Conservation (phyloP, 2,888 invertebrate species). For the Anarsia innoxiella region DNA sequence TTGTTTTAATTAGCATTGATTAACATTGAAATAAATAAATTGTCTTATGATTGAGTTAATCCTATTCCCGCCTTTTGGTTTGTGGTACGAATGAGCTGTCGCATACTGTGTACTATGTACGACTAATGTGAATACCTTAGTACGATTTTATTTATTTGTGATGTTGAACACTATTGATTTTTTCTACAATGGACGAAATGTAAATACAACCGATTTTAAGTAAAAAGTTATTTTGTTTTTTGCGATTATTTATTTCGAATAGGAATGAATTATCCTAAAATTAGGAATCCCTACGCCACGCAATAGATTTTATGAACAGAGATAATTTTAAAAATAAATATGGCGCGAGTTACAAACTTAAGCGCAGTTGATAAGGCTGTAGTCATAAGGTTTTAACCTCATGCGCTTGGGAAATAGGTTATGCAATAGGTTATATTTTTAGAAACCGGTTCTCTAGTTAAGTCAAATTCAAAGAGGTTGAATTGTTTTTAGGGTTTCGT, state of each 20-base stretch:
- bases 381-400: no score
- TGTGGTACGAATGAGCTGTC: slow-evolving; percentile 64
- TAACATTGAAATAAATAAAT: slow-evolving; percentile 56
- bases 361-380: slow-evolving; percentile 27
- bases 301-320: slow-evolving; percentile 22
- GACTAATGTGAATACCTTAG: slow-evolving; percentile 70
- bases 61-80: slow-evolving; percentile 65
- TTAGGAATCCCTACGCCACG: slow-evolving; percentile 14
- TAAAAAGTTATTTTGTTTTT: slow-evolving; percentile 73
- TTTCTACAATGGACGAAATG: slow-evolving; percentile 74
- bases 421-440: no score
- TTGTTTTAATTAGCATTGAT: slow-evolving; percentile 44
- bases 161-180: slow-evolving; percentile 74
- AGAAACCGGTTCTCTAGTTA: no score
- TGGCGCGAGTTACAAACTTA: slow-evolving; percentile 29
- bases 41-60: slow-evolving; percentile 49
- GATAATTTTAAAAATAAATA: slow-evolving; percentile 43
- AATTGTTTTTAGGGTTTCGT: no score
- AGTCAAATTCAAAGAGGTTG: no score
- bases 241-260: slow-evolving; percentile 66
- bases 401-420: no score
- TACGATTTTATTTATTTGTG: slow-evolving; percentile 75
- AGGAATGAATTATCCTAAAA: slow-evolving; percentile 19
- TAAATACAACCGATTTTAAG: slow-evolving; percentile 76
- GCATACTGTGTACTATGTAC: slow-evolving; percentile 66